These are phyloP conservation scores for Pollenia labialis DNA, from an alignment of 2,888 invertebrate genomes.

Conservation along the genomic window DNA sequence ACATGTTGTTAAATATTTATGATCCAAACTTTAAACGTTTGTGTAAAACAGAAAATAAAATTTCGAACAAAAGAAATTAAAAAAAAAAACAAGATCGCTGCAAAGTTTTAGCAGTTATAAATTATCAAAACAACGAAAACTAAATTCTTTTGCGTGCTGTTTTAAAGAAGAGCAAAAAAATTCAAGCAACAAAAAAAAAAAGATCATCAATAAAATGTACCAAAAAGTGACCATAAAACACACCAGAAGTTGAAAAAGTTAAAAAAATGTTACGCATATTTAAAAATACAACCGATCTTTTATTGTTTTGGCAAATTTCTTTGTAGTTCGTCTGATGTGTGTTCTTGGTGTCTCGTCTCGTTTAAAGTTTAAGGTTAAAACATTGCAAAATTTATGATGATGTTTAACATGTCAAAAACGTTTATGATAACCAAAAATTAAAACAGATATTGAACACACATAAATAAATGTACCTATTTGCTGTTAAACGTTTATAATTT, in stretches of 20 bases:
- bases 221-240: conserved; percentile 44
- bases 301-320: conserved; percentile 12
- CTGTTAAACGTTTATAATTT: conserved; percentile 43
- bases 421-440: conserved; percentile 72
- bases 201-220: conserved; percentile 48
- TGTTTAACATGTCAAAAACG: conserved; percentile 73
- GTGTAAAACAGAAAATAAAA: conserved; percentile 40
- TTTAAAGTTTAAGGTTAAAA: conserved; percentile 42
- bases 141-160: conserved; percentile 55
- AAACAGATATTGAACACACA: conserved; percentile 15
- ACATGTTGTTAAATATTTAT: conserved; percentile 69
- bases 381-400: conserved; percentile 61
- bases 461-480: conserved; percentile 5
- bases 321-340: background rate
- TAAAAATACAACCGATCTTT: conserved; percentile 5
- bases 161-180: conserved; percentile 14
- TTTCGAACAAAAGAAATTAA: background rate
- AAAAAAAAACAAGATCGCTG: conserved; percentile 40
- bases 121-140: conserved; percentile 53
- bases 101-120: conserved; percentile 61
- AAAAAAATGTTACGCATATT: conserved; percentile 60
- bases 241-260: conserved; percentile 35
- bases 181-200: background rate
- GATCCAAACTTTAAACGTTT: conserved; percentile 46
- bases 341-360: conserved; percentile 7